These are phyloP conservation scores for Caenorhabditis angaria DNA, from an alignment of 2,888 invertebrate genomes.

Conservation along the genomic window DNA sequence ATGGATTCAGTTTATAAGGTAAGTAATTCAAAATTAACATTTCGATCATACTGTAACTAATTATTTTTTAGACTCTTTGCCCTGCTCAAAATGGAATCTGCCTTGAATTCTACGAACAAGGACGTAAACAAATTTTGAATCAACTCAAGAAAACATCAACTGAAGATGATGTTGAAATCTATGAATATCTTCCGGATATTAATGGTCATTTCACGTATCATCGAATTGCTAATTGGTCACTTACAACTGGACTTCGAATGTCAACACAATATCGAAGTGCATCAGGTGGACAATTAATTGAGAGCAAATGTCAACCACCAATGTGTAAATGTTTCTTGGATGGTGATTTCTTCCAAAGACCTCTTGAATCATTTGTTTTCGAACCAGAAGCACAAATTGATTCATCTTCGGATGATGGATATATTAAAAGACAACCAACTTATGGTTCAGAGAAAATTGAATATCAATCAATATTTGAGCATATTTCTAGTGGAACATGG, in stretches of 20 bases:
- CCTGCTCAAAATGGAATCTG: conserved; percentile 65
- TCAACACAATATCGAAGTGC: conserved; percentile 50
- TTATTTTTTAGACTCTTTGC: conserved; percentile 43
- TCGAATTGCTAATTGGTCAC: conserved; percentile 72
- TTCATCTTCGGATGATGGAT: conserved; percentile 38
- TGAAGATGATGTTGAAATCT: conserved; percentile 67
- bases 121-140: conserved; percentile 57
- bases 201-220: conserved; percentile 56
- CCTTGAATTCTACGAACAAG: conserved; percentile 66
- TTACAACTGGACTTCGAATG: conserved; percentile 54
- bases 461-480: conserved; percentile 57
- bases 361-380: conserved; percentile 53
- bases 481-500: conserved; percentile 61
- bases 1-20: conserved; percentile 63
- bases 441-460: conserved; percentile 52
- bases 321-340: conserved; percentile 70
- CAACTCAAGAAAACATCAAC: conserved; percentile 55
- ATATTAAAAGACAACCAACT: conserved; percentile 61
- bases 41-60: neutral
- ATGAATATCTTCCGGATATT: conserved; percentile 60
- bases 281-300: conserved; percentile 31
- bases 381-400: conserved; percentile 29
- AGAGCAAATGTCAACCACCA: conserved; percentile 63
- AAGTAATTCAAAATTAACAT: neutral
- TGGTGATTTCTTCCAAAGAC: conserved; percentile 62